These are phyloP conservation scores for Takifugu flavidus DNA, from an alignment of 2,113 vertebrate species.

Conservation along the genomic window DNA sequence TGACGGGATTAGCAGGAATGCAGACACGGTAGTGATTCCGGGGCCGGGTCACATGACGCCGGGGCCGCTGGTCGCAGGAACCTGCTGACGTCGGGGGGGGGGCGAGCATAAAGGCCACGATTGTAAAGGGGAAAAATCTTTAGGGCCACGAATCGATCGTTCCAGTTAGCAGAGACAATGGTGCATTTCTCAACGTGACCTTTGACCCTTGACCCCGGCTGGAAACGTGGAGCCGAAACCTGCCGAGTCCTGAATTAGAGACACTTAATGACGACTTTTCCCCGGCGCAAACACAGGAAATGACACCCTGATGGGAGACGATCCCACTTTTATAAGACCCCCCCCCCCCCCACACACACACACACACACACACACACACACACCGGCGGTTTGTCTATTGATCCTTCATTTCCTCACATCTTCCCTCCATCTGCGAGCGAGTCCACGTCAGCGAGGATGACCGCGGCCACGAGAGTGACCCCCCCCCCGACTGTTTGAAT, in stretches of 20 bases:
- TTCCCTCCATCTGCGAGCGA: conserved; percentile 43
- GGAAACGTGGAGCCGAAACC: no score
- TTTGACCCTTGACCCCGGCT: no score
- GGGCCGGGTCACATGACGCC: conserved; percentile 3
- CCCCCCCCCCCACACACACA: conserved; percentile 4
- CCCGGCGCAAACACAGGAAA: conserved; percentile 42
- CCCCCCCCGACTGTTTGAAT: conserved; percentile 46
- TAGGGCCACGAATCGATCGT: no score
- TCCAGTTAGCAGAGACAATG: no score
- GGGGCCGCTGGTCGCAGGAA: no score
- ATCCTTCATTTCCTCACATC: conserved; percentile 37
- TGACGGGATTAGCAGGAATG: conserved; percentile 29
- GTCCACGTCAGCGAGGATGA: conserved; percentile 56
- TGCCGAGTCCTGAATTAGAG: no score
- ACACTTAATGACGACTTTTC: conserved; percentile 47
- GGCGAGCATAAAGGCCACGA: no score
- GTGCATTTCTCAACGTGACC: no score
- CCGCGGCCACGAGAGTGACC: conserved; percentile 6
- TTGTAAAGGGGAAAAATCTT: no score
- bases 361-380: no score
- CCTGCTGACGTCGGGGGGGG: no score
- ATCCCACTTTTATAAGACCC: conserved; percentile 36
- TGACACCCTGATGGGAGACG: conserved; percentile 34
- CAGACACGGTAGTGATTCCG: neutral
- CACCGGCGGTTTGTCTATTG: conserved; percentile 22